phyloP scores from a whole-genome alignment of 2,888 invertebrate genomes.

The Eucriotettix oculatus region DNA sequence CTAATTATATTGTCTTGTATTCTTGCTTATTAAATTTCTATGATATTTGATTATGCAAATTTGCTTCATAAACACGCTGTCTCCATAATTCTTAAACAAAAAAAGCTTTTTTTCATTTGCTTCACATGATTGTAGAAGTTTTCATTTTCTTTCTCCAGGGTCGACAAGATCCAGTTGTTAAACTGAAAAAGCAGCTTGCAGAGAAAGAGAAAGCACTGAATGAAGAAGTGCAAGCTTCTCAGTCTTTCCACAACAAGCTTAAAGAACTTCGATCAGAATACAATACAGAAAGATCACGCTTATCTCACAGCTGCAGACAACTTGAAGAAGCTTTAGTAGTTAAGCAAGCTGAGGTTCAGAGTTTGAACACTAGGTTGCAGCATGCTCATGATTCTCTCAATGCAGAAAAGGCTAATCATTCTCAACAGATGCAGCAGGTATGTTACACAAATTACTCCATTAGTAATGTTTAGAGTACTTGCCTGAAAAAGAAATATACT shows the following conservation, averaged over 20 bases:
- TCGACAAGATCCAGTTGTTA: conserved; percentile 68
- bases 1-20: no score
- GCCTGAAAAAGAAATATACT: neutral
- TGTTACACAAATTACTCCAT: neutral
- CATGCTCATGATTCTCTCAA: conserved; percentile 35
- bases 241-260: conserved; percentile 58
- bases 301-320: conserved; percentile 33
- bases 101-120: no score
- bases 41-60: no score
- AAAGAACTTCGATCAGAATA: conserved; percentile 58
- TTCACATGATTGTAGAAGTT: no score
- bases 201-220: conserved; percentile 65
- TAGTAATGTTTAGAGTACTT: neutral
- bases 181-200: conserved; percentile 71
- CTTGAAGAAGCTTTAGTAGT: conserved; percentile 36
- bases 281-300: conserved; percentile 45
- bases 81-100: no score
- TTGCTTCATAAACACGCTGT: no score
- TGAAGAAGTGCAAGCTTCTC: conserved; percentile 58
- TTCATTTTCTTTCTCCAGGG: conserved; percentile 30
- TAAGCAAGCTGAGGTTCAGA: conserved; percentile 42
- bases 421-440: conserved; percentile 39
- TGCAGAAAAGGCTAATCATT: conserved; percentile 42
- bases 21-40: no score
- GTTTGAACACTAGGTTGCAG: conserved; percentile 42